A percentile compares a stretch with the other conserved stretches of the same genome.
Conservation (phyloP, 2,797 vertebrate genomes). For the Ceyx erithaca region DNA sequence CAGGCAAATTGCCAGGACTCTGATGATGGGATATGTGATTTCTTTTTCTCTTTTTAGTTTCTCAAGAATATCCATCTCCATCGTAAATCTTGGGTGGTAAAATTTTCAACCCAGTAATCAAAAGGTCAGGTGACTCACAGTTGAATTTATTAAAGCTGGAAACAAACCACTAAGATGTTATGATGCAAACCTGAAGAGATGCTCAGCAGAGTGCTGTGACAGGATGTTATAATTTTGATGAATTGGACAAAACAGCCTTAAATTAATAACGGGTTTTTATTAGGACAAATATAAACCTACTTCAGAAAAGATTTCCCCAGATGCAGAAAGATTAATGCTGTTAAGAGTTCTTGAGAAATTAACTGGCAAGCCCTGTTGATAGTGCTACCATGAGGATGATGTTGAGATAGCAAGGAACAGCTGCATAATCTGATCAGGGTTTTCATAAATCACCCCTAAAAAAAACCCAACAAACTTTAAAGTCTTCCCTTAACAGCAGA, state of each 20-base stretch:
- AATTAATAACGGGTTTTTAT: slow-evolving; percentile 14
- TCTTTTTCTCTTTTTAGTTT: slow-evolving; percentile 1
- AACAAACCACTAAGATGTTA: neutral
- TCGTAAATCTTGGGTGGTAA: slow-evolving; percentile 1
- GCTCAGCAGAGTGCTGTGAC: neutral
- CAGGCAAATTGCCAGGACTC: neutral
- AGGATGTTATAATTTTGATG: neutral
- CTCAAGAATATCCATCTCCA: neutral
- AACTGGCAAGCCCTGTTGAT: neutral
- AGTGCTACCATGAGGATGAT: neutral
- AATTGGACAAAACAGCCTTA: neutral
- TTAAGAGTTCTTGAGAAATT: slow-evolving; percentile 7
- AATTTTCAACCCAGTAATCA: neutral
- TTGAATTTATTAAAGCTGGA: neutral
- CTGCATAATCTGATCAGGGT: slow-evolving; percentile 6
- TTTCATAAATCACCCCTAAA: slow-evolving; percentile 43
- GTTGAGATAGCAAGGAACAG: slow-evolving; percentile 19
- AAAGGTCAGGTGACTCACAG: neutral
- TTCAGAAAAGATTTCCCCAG: neutral
- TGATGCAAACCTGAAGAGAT: neutral
- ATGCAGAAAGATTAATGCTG: neutral
- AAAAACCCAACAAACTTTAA: neutral
- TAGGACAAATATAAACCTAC: neutral
- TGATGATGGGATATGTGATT: neutral
- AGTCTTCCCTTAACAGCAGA: slow-evolving; percentile 1